phyloP scores from a whole-genome alignment of 2,113 vertebrate species.

The Anas platyrhynchos region DNA sequence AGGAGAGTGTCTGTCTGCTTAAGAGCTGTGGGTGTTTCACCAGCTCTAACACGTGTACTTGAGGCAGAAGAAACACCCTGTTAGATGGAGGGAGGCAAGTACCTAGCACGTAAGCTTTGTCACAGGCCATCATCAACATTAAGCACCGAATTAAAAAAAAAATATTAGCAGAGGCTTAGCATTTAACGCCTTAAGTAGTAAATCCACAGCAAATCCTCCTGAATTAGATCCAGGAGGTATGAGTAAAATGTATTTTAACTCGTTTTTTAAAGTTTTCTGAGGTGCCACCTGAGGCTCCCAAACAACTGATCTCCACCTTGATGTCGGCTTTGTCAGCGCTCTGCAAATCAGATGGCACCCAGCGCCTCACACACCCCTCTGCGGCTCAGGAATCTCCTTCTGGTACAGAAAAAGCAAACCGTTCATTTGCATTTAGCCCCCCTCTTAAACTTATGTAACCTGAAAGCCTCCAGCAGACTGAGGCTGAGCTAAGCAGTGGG shows the following conservation, averaged over 20 bases:
- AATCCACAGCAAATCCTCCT: constrained; percentile 57
- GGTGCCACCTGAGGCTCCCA: neutral
- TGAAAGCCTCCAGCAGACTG: neutral
- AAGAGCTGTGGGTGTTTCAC: neutral
- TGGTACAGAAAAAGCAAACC: neutral
- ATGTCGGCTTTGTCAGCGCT: neutral
- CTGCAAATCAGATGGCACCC: neutral
- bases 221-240: neutral
- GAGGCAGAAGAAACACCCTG: neutral
- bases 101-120: neutral
- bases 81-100: neutral
- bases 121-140: neutral
- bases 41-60: neutral
- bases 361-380: neutral
- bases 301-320: neutral
- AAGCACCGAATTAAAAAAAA: neutral
- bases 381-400: neutral
- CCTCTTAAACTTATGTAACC: neutral
- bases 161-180: constrained; percentile 12
- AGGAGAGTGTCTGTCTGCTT: neutral
- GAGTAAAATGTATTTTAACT: constrained; percentile 4
- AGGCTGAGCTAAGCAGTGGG: neutral
- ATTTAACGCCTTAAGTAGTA: constrained; percentile 49
- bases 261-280: neutral
- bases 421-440: neutral